Percentiles rank a stretch among this genome's conserved stretches.
Conservation (phyloP, 2,888 invertebrate species). For the Spodoptera picta region DNA sequence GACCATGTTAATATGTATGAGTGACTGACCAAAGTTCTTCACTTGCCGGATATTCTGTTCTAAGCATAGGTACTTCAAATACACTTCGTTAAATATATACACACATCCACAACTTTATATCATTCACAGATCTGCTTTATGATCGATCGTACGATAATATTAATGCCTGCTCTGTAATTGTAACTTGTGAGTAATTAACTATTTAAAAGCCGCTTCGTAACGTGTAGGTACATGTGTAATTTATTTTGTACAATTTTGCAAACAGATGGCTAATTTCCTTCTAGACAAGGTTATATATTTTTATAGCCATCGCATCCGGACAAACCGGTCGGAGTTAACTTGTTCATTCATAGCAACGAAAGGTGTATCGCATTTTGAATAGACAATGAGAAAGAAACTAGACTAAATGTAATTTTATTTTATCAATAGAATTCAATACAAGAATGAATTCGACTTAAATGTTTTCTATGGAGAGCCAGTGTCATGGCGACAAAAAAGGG, state of each 20-base stretch:
- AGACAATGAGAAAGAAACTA: conserved; percentile 35
- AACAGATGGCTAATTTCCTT: conserved; percentile 47
- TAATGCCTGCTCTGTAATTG: conserved; percentile 7
- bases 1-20: conserved; percentile 40
- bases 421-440: conserved; percentile 34
- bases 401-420: conserved; percentile 17
- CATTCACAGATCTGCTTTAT: conserved; percentile 9
- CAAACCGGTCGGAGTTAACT: conserved; percentile 48
- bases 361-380: conserved; percentile 41
- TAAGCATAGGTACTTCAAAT: conserved; percentile 15
- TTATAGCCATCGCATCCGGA: conserved; percentile 50
- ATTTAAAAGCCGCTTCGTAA: conserved; percentile 8
- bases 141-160: not conserved
- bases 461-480: conserved; percentile 48
- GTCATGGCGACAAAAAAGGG: conserved; percentile 70
- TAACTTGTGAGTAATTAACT: conserved; percentile 7
- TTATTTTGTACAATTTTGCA: conserved; percentile 30
- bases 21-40: conserved; percentile 33
- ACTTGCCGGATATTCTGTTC: conserved; percentile 22
- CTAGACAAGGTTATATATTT: conserved; percentile 49
- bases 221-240: conserved; percentile 4
- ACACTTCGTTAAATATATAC: conserved; percentile 16
- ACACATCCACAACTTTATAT: conserved; percentile 13
- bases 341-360: conserved; percentile 50
- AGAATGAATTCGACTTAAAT: conserved; percentile 42